These are phyloP conservation scores for Tachysurus vachellii DNA, from an alignment of 2,113 vertebrate species.

Conservation along the genomic window DNA sequence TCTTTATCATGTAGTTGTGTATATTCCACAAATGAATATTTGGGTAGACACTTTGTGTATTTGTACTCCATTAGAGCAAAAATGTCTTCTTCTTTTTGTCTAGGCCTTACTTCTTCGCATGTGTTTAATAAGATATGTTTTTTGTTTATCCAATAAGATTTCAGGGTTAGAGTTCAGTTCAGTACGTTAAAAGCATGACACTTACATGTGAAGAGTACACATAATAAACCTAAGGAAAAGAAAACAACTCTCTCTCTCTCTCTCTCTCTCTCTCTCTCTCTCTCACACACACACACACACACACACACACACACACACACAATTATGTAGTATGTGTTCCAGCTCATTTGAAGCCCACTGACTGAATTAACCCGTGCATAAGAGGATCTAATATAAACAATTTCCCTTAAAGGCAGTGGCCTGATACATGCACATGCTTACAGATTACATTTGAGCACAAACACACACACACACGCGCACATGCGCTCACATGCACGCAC, in stretches of 20 bases:
- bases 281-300: neutral
- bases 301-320: neutral
- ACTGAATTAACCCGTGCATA: slow-evolving; percentile 68
- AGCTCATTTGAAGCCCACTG: slow-evolving; percentile 57
- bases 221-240: slow-evolving; percentile 20
- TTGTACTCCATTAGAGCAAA: neutral
- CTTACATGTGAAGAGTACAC: neutral
- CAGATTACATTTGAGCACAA: slow-evolving; percentile 15
- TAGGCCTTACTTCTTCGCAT: neutral
- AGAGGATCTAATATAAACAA: slow-evolving; percentile 68
- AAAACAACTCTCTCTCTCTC: neutral
- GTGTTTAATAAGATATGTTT: neutral
- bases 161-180: neutral
- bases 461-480: neutral
- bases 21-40: neutral
- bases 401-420: slow-evolving; percentile 61
- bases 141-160: neutral
- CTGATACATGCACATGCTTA: slow-evolving; percentile 49
- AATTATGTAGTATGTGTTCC: slow-evolving; percentile 47
- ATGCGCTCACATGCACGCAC: no score
- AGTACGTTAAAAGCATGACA: neutral
- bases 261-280: neutral
- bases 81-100: neutral
- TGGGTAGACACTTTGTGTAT: neutral
- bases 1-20: neutral